Evolutionary conservation across 2,888 invertebrate species (phyloP).

Genomic region (Anoplius nigerrimus): DNA sequence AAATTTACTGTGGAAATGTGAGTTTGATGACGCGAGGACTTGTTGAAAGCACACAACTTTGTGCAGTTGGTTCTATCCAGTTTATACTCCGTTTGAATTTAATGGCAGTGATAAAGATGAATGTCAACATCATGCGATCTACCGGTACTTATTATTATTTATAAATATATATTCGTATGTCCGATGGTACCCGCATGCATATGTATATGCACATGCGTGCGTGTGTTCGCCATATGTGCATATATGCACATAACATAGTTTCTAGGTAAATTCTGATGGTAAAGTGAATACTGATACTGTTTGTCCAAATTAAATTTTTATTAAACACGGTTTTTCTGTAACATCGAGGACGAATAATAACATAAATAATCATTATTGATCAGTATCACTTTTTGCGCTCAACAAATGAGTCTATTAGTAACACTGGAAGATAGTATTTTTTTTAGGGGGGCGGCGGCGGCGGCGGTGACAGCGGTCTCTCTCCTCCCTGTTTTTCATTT

Average conservation of each 20-base stretch:
- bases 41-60: no score
- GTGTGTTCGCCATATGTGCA: background rate
- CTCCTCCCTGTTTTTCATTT: slow-evolving; percentile 26
- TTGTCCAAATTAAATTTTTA: slow-evolving; percentile 75
- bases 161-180: slow-evolving; percentile 21
- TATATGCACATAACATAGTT: background rate
- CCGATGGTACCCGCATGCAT: background rate
- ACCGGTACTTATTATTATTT: slow-evolving; percentile 21
- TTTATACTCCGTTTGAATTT: slow-evolving; percentile 14
- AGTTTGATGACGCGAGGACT: no score
- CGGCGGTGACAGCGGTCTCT: slow-evolving; percentile 37
- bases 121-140: slow-evolving; percentile 40
- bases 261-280: slow-evolving; percentile 42
- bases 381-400: slow-evolving; percentile 73
- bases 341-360: slow-evolving; percentile 75
- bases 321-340: slow-evolving; percentile 74
- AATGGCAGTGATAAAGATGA: slow-evolving; percentile 54
- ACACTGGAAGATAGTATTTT: slow-evolving; percentile 73
- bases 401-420: slow-evolving; percentile 72
- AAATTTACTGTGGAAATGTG: no score
- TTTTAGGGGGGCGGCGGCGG: slow-evolving; percentile 37
- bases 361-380: slow-evolving; percentile 73
- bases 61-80: no score
- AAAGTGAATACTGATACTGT: slow-evolving; percentile 55
- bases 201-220: background rate